These are phyloP conservation scores for Antheraea yamamai DNA, from an alignment of 2,888 invertebrate species.

Conservation along the genomic window DNA sequence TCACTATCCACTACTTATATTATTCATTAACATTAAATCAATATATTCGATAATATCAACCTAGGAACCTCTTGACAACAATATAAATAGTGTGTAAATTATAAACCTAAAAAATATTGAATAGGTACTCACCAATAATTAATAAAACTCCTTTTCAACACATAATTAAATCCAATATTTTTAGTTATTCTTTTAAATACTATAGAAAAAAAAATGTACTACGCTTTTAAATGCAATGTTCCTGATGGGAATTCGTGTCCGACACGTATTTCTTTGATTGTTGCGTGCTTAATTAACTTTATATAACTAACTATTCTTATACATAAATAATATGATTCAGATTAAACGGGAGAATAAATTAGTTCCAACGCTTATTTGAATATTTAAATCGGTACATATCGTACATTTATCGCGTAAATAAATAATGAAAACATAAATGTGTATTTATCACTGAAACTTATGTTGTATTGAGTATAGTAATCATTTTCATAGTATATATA, in stretches of 20 bases:
- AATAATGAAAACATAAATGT: slow-evolving; percentile 59
- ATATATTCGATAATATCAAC: no score
- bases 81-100: background rate
- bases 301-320: background rate
- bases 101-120: background rate
- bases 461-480: slow-evolving; percentile 27
- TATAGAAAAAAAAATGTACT: slow-evolving; percentile 37
- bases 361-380: slow-evolving; percentile 33
- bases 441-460: slow-evolving; percentile 66
- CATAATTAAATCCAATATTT: background rate
- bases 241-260: slow-evolving; percentile 43
- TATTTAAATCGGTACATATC: slow-evolving; percentile 45
- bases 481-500: slow-evolving; percentile 24
- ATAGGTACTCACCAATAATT: slow-evolving; percentile 15
- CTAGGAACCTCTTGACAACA: background rate
- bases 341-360: slow-evolving; percentile 10
- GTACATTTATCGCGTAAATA: slow-evolving; percentile 58
- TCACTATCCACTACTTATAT: no score
- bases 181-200: background rate
- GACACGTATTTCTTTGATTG: slow-evolving; percentile 26
- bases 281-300: background rate
- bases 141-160: background rate
- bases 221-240: slow-evolving; percentile 49
- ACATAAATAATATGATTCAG: background rate
- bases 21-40: no score